Base-by-base conservation (phyloP, 2,113 vertebrate species). In the Dipodomys merriami region DNA sequence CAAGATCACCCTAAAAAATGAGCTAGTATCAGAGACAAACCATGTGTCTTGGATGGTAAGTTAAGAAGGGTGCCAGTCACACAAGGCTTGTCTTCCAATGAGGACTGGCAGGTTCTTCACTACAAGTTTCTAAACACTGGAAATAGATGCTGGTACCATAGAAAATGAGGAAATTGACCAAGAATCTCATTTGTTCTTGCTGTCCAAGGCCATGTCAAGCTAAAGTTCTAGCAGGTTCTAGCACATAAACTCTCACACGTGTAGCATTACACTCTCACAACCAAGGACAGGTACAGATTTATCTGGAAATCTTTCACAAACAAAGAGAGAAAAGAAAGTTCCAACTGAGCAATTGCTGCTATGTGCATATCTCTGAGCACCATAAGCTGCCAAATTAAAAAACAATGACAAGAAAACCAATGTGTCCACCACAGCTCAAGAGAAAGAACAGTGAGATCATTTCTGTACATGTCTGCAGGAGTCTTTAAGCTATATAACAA, bases 61-160 rank as follows among this genome's bases (percentile, higher is more conserved):
- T 86, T 68, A 80, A 94, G 83, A 89, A 6, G 49, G 71, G 80
- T 53, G 67, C 79, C 7, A 13, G 78, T 46, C 86, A 88, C 25
- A 69, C 9, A 39, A 83, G 39, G 15, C 79, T 33, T 85, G 65
- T 65, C 83, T 67, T 74, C 22, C 29, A n/a, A 13, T 8, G 64
- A 39, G 35, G 46, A 11, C 9, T 81, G 39, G 33, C 35, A 89
- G 22, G 18, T 83, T 69, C 15, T 57, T 57, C 53, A 57, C 15
- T 57, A 13, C 53, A 57, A 8, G 53, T 77, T 86, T 94, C 82
- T 77, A 87, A 30, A 82, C 10, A 35, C 25, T 35, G 30, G 44
- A 77, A 78, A 80, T 44, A 73, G 44, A 11, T 5, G 2, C 27
- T 39, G 35, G 81, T 74, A 80, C 82, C 22, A 22, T 39, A 74